Evolutionary conservation across 2,797 vertebrate species (phyloP), one percentile per base, ranked within the genome.

Genomic region (Silurus lanzhouensis): DNA sequence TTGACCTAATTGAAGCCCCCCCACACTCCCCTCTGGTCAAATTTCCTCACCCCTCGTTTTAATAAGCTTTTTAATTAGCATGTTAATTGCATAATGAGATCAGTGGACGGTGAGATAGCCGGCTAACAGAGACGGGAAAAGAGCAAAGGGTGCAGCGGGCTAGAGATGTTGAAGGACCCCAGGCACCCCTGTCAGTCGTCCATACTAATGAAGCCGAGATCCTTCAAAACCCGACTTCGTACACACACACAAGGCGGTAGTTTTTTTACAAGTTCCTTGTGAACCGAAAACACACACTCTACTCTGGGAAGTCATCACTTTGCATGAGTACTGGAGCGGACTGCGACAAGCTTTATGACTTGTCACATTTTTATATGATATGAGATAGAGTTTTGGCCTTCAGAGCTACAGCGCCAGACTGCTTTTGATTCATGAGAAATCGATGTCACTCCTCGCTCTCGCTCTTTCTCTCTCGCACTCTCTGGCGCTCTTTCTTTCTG

Each of bases 21-120:
- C 88, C 84, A 84, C 90, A 90, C 91, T 90, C 92, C 93, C 93
- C 92, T 90, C 91, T 89, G 93, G 92, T 94, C 91, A 92, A 91
- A 60, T 87, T 92, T 91, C 91, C 90, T 87, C 83, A 90, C 93
- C 91, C 91, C 90, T 68, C 89, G 90, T 93, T 95, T 95, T 95
- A 95, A 95, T 95, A 91, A 94, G 94, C 92, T 94, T 95, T 95
- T 94, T 95, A 95, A 95, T 95, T 95, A 94, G 93, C 92, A 94
- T 94, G 94, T 92, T 95, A 95, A 95, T 96, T 96, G 94, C 92
- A 92, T 93, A 94, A 94, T 90, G 91, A 91, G 92, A 95, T 93
- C 93, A 94, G 93, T 84, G 64, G 92, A 92, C 91, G 89, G 91
- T 88, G 88, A 90, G 92, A 92, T 93, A 90, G 92, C 90, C 86